phyloP scores from a whole-genome alignment of 2,113 vertebrate genomes.

The Pycnonotus jocosus region DNA sequence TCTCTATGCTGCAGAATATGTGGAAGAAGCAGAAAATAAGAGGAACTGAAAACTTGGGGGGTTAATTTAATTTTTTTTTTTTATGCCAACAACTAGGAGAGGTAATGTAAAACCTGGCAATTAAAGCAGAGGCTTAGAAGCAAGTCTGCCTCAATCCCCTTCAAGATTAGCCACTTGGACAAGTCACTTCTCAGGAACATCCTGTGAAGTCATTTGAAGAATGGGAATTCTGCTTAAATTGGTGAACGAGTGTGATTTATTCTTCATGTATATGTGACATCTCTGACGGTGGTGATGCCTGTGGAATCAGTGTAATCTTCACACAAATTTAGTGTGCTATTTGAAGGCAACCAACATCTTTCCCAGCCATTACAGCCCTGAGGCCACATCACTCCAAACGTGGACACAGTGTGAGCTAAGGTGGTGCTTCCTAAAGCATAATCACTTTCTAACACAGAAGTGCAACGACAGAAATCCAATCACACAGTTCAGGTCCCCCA shows the following conservation, averaged over 20 bases:
- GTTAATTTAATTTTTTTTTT: not conserved
- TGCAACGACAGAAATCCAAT: not conserved
- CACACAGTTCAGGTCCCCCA: not conserved
- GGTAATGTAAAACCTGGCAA: not conserved
- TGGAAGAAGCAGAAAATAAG: not conserved
- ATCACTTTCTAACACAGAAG: not conserved
- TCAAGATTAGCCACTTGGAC: not conserved
- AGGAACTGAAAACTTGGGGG: not conserved
- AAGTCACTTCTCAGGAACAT: not conserved
- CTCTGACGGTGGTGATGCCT: not conserved
- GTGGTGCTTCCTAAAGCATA: not conserved
- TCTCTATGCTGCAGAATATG: not conserved
- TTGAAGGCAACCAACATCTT: not conserved
- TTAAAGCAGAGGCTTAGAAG: constrained; percentile 29
- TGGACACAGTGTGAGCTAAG: not conserved
- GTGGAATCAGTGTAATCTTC: not conserved
- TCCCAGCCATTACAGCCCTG: not conserved
- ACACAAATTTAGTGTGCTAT: not conserved
- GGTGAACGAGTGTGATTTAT: not conserved
- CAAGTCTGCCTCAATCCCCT: not conserved
- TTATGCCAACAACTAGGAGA: not conserved
- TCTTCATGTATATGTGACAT: not conserved
- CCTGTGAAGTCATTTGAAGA: not conserved
- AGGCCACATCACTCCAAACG: not conserved
- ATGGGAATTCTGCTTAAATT: not conserved